These are phyloP conservation scores for Pocillopora grandis DNA, from an alignment of 92 coral and sea anemone species.

Conservation along the genomic window DNA sequence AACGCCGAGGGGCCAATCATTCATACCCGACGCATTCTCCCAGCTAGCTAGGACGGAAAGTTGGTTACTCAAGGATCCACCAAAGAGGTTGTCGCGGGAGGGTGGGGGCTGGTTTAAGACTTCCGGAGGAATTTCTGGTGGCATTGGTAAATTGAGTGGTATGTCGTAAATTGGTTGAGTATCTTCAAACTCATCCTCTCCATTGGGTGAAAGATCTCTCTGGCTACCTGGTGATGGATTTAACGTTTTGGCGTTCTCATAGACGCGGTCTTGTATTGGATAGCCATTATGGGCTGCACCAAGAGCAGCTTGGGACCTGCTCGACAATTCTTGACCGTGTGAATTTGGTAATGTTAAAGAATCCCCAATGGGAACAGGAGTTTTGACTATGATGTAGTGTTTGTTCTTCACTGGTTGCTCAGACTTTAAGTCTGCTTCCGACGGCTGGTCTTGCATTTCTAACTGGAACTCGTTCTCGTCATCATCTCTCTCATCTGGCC, in stretches of 20 bases:
- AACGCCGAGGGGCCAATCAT: not conserved
- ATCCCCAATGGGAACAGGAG: not conserved
- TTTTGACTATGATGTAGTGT: not conserved
- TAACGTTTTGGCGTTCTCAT: not conserved
- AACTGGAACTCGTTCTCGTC: not conserved
- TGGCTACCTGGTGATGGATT: not conserved
- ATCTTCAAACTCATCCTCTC: not conserved
- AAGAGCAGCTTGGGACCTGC: not conserved
- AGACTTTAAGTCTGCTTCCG: not conserved
- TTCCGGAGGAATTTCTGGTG: conserved; percentile 8
- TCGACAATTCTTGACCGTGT: not conserved
- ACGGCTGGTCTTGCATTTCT: not conserved
- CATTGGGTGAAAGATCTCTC: not conserved
- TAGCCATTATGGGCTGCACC: not conserved
- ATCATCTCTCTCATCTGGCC: not conserved
- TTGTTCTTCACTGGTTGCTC: not conserved
- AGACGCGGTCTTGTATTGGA: not conserved
- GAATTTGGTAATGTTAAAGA: not conserved
- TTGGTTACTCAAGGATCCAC: not conserved
- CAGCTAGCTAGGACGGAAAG: not conserved
- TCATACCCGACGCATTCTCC: not conserved
- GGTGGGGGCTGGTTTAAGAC: conserved; percentile 26
- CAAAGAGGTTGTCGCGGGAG: not conserved
- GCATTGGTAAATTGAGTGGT: not conserved
- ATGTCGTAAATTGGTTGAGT: not conserved